A percentile compares a stretch with the other conserved stretches of the same genome.
Evolutionary conservation across 2,113 vertebrate genomes (phyloP).

Genomic region (Actenoides hombroni): DNA sequence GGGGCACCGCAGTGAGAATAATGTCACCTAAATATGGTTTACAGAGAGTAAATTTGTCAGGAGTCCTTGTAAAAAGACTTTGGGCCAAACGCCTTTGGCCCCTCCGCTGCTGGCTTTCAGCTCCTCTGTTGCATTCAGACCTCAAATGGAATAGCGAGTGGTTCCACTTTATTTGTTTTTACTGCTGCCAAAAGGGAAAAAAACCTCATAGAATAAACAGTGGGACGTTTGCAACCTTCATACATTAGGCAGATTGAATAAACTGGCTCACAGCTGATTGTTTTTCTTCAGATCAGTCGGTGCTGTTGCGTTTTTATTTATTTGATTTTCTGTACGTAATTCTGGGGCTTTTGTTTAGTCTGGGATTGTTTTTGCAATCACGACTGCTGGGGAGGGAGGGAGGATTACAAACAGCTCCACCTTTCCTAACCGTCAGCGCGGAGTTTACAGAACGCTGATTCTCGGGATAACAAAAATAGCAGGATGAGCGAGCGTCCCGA

Average conservation of each 20-base stretch:
- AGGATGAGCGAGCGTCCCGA: neutral
- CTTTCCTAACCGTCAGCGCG: rapidly evolving
- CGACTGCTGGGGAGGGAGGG: neutral
- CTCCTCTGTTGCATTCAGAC: neutral
- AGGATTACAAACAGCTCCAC: neutral
- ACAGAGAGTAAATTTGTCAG: neutral
- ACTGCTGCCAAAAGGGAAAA: slow-evolving; percentile 24
- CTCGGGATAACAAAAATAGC: neutral
- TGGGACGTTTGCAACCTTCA: slow-evolving; percentile 59
- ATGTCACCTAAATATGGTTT: neutral
- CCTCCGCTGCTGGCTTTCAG: neutral
- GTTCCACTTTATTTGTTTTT: slow-evolving; percentile 41
- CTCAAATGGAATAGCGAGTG: neutral
- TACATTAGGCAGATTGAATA: slow-evolving; percentile 61
- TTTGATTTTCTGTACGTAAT: neutral
- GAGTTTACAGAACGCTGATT: neutral
- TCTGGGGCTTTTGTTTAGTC: neutral
- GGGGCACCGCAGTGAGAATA: no score
- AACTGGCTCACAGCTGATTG: slow-evolving; percentile 44
- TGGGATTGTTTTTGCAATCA: neutral
- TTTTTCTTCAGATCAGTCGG: slow-evolving; percentile 38
- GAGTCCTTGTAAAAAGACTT: neutral
- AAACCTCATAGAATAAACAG: slow-evolving; percentile 23
- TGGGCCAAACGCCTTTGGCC: neutral
- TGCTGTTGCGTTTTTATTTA: neutral